Evolutionary conservation across 2,797 vertebrate species (phyloP).

Genomic region (Cyclura pinguis): DNA sequence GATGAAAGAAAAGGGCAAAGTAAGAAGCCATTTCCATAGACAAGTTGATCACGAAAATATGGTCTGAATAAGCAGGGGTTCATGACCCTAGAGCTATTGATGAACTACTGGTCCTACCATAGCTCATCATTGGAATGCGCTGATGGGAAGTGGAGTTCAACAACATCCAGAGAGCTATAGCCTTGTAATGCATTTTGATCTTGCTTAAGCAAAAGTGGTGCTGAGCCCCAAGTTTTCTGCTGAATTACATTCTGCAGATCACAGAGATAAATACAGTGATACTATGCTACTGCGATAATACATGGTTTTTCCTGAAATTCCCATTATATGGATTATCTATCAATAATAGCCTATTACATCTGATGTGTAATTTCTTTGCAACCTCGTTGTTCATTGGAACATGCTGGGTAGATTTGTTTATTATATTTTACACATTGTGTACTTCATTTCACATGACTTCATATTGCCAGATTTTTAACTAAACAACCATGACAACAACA

Average conservation of each 20-base stretch:
- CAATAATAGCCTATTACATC: constrained; percentile 7
- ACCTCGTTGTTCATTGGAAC: not conserved
- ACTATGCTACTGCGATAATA: not conserved
- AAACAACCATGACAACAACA: not conserved
- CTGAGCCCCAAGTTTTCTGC: not conserved
- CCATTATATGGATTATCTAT: constrained; percentile 24
- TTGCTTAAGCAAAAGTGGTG: not conserved
- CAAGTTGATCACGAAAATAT: not conserved
- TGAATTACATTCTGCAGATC: not conserved
- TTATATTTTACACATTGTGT: not conserved
- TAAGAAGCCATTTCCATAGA: not conserved
- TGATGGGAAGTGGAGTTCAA: not conserved
- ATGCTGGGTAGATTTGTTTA: not conserved
- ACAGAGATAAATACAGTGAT: constrained; percentile 46
- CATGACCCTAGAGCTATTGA: not conserved
- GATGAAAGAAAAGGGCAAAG: not conserved
- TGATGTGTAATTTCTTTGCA: constrained; percentile 23
- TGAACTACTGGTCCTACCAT: not conserved
- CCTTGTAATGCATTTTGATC: not conserved
- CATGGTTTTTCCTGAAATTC: constrained; percentile 33
- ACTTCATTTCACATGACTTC: constrained; percentile 31
- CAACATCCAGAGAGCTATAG: not conserved
- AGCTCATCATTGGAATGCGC: not conserved
- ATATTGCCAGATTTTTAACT: not conserved
- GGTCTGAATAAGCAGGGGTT: not conserved